Percentiles rank a stretch among this genome's conserved stretches.
These are phyloP conservation scores for Philotrypesis tridentata DNA, from an alignment of 1,140 invertebrate species.

Conservation along the genomic window DNA sequence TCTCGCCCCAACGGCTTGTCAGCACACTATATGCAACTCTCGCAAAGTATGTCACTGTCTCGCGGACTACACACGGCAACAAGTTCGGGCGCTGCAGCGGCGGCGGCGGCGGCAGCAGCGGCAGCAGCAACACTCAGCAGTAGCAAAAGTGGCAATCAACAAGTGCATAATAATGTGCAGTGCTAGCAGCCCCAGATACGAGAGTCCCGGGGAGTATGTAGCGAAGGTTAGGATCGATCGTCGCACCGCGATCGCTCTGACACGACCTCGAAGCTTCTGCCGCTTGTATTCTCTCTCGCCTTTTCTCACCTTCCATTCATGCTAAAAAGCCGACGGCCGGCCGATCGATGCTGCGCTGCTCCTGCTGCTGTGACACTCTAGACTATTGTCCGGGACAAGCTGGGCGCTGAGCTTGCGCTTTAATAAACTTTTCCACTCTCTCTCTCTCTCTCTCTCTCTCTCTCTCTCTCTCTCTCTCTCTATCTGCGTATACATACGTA, in stretches of 20 bases:
- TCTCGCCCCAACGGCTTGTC: background rate
- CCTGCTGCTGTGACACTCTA: background rate
- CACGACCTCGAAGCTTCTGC: background rate
- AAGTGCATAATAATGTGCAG: constrained; percentile 36
- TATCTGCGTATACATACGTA: too few relatives aligned
- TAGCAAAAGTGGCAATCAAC: constrained; percentile 10
- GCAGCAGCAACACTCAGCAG: background rate
- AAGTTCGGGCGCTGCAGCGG: background rate
- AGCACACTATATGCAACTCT: background rate
- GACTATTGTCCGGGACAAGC: background rate
- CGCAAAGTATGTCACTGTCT: background rate
- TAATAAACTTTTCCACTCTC: too few relatives aligned
- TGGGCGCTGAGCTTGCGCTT: too few relatives aligned
- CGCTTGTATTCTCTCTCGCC: background rate
- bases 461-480: too few relatives aligned
- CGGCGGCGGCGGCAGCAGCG: background rate
- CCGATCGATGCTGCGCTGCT: background rate
- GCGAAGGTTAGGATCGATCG: constrained; percentile 41
- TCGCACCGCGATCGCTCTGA: background rate
- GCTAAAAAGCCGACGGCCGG: background rate
- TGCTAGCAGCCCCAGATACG: background rate
- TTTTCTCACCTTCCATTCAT: background rate
- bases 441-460: too few relatives aligned
- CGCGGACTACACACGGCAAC: background rate
- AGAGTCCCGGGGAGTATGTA: background rate